Base-by-base conservation (phyloP, 2,888 invertebrate genomes). In the Petrolisthes manimaculis region DNA sequence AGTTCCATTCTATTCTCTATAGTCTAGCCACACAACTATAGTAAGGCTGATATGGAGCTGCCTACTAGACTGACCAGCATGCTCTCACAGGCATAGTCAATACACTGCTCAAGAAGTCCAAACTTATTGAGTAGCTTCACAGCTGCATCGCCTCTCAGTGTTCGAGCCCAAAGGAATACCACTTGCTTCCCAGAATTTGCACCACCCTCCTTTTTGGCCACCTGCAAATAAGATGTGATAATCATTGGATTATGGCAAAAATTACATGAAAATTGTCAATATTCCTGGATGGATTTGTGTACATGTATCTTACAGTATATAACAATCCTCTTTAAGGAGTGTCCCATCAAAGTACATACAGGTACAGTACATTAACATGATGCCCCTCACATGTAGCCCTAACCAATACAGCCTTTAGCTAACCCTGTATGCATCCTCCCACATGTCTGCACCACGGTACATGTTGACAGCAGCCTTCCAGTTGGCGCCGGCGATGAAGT, bases 141-240 rank as follows among this genome's bases (percentile, higher is more conserved):
- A 0, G 98, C 99, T 0, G 98, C 96, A 92, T 99, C 97, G 0
- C 98, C 96, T 0, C 98, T 97, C 78, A 99, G 94, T 14, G 96
- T 96, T 89, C 96, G 96, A 0, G 99, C 97, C 99, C 99, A 99
- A 93, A 98, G 95, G 91, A 98, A 96, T 2, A 98, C 97, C 8
- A 97, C 96, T 91, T 95, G 93, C 91, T 94, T 95, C 53, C 95
- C 95, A 5, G 95, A 95, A 24, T 93, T 93, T 21, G 94, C 93
- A 6, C 95, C 95, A 1, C 96, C 96, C 91, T 95, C 94, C 89
- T 94, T 94, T 92, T 95, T 95, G 4, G 96, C 95, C 37, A 96
- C 94, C 95, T 94, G 91, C 9, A 37, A 51, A 77, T 0, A 53
- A 37, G 37, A 37, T 37, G 37, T 37, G 37, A 37, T 37, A 37